These are phyloP conservation scores for Calyptommatus sinebrachiatus DNA, from an alignment of 2,113 vertebrate species.

Conservation along the genomic window DNA sequence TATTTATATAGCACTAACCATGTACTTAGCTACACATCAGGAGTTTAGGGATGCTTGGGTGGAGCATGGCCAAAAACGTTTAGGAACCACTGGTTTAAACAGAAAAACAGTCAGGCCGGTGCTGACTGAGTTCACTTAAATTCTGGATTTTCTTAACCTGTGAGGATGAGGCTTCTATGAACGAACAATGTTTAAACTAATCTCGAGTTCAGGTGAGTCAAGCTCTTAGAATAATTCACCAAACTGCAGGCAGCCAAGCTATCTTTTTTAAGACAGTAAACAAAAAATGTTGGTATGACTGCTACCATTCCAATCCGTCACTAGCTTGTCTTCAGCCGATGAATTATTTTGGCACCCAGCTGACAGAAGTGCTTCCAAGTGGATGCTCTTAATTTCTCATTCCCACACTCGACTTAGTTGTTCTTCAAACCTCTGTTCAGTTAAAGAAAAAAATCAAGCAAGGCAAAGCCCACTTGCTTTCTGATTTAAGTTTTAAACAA, in stretches of 20 bases:
- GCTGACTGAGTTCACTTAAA: too few species aligned
- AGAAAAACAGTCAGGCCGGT: too few species aligned
- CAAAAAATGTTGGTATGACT: conserved; percentile 25
- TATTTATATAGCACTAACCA: too few species aligned
- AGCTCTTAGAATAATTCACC: conserved; percentile 40
- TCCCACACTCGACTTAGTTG: neutral
- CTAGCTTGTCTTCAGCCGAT: neutral
- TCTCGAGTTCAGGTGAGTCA: conserved; percentile 39
- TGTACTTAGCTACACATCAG: too few species aligned
- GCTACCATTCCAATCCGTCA: conserved; percentile 40
- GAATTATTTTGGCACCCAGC: conserved; percentile 31
- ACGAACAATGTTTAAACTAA: conserved; percentile 35
- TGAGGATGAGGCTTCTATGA: too few species aligned
- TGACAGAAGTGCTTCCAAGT: conserved; percentile 35
- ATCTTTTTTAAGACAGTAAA: conserved; percentile 40
- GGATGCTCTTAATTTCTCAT: conserved; percentile 40
- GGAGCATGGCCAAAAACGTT: too few species aligned
- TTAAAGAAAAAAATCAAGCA: neutral
- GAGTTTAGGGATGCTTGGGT: too few species aligned
- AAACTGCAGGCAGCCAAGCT: conserved; percentile 37
- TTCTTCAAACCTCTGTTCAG: conserved; percentile 32
- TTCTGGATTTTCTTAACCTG: too few species aligned
- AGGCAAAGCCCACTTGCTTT: neutral
- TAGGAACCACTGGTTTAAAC: too few species aligned
- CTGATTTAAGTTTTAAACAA: neutral